Evolutionary conservation across 2,797 vertebrate genomes (phyloP).

Genomic region (Dallia pectoralis): DNA sequence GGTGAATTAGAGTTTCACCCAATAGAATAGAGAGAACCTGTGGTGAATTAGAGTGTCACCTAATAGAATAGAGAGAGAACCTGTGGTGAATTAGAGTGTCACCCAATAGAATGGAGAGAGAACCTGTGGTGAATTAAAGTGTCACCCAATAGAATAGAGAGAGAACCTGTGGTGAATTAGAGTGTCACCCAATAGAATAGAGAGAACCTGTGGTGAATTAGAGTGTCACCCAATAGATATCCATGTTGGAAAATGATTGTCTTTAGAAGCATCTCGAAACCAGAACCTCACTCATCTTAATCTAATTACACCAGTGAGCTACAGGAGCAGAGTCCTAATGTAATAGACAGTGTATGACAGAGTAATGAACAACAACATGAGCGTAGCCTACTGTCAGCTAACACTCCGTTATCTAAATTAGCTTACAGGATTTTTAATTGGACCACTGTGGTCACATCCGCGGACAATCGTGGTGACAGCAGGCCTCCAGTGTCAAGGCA

Average conservation of each 20-base stretch:
- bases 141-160: constrained; percentile 9
- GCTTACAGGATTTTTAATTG: constrained; percentile 45
- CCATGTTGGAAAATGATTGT: constrained; percentile 8
- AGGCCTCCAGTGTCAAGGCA: constrained; percentile 6
- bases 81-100: constrained; percentile 16
- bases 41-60: constrained; percentile 18
- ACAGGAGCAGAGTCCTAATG: constrained; percentile 7
- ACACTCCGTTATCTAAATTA: constrained; percentile 18
- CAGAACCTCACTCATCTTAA: constrained; percentile 2
- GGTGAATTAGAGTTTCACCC: constrained; percentile 17
- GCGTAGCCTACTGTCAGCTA: constrained; percentile 19
- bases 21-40: not conserved
- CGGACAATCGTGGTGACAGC: not conserved
- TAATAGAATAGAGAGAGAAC: not conserved
- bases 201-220: constrained; percentile 10
- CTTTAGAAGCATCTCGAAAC: constrained; percentile 17
- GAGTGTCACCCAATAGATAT: constrained; percentile 7
- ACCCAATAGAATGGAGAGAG: constrained; percentile 1
- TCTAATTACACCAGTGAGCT: constrained; percentile 16
- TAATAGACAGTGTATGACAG: constrained; percentile 18
- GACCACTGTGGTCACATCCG: constrained; percentile 21
- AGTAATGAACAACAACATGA: constrained; percentile 21
- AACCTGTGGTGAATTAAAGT: constrained; percentile 10
- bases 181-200: constrained; percentile 3
- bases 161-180: constrained; percentile 15